Evolutionary conservation across 2,797 vertebrate genomes (phyloP), one percentile per base, ranked within the genome.

Genomic region (Acipenser ruthenus): DNA sequence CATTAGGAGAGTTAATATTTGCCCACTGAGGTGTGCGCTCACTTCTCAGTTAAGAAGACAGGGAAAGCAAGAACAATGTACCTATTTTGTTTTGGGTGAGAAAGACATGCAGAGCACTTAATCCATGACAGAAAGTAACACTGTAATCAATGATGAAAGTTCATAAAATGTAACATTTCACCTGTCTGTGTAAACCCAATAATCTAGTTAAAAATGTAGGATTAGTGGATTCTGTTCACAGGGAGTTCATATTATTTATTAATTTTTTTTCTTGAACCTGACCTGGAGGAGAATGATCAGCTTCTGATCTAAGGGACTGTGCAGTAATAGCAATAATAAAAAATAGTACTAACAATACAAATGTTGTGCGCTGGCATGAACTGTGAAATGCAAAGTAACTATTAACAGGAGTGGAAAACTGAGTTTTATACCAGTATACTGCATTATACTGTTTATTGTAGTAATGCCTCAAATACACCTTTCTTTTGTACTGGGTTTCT

Each of bases 131-230:
- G 69, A 66, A 81, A 66, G 73, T 55, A 72, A 77, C 71, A 76
- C 72, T 6, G 0, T 74, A 75, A 80, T 77, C 78, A 75, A 56
- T 72, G 73, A 77, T 82, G 80, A 86, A 84, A 88, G 76, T 69
- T 72, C 53, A n/a, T n/a, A n/a, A n/a, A n/a, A n/a, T n/a, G n/a
- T n/a, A n/a, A n/a, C n/a, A n/a, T n/a, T n/a, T n/a, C n/a, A n/a
- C n/a, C n/a, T n/a, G n/a, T n/a, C 23, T 23, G 67, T 69, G 69
- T 71, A 81, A 73, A 77, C 84, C 82, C 80, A 70, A 82, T 90
- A 90, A 93, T 91, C 78, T 79, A 80, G 82, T 78, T 78, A 87
- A 86, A 86, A 90, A 90, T 80, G 76, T 69, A 67, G 87, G 84
- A 89, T 87, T 82, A 87, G 76, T 74, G 69, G 69, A 73, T 85